phyloP scores from a whole-genome alignment of 35 echinoderm and acorn worm species.

The Lytechinus pictus region DNA sequence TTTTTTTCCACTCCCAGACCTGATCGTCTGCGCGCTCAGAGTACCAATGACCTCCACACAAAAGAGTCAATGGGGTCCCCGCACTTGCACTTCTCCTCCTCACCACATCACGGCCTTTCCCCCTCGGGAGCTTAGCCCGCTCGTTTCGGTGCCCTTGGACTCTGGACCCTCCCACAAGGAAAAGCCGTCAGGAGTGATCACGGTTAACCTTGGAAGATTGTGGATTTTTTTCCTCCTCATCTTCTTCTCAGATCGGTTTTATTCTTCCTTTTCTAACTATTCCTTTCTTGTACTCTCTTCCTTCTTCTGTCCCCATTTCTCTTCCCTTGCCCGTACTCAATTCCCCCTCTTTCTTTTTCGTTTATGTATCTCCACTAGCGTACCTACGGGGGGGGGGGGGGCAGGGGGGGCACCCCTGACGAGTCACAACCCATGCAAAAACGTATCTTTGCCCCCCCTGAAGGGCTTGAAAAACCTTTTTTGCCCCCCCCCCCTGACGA shows the following conservation, averaged over 20 bases:
- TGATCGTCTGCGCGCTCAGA: neutral
- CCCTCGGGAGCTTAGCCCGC: conserved; percentile 18
- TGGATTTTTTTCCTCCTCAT: neutral
- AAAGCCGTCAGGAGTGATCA: conserved; percentile 20
- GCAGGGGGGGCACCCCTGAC: too few species aligned
- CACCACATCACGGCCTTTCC: conserved; percentile 18
- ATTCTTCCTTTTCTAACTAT: neutral
- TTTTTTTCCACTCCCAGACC: too few species aligned
- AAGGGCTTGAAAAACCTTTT: too few species aligned
- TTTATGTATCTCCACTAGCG: too few species aligned
- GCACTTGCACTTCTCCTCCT: conserved; percentile 14
- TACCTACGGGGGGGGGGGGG: too few species aligned
- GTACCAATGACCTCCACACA: conserved; percentile 9
- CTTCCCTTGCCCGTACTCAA: neutral
- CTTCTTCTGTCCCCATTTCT: neutral
- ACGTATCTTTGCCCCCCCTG: too few species aligned
- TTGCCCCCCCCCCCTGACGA: too few species aligned
- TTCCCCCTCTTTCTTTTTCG: neutral
- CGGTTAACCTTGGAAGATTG: conserved; percentile 25
- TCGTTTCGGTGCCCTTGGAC: conserved; percentile 16
- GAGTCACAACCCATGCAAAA: too few species aligned
- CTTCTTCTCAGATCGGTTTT: neutral
- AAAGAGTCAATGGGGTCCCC: neutral
- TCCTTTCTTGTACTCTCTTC: neutral
- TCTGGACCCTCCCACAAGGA: neutral